Conservation (phyloP, 2,888 invertebrate genomes). For the Stramonita haemastoma region DNA sequence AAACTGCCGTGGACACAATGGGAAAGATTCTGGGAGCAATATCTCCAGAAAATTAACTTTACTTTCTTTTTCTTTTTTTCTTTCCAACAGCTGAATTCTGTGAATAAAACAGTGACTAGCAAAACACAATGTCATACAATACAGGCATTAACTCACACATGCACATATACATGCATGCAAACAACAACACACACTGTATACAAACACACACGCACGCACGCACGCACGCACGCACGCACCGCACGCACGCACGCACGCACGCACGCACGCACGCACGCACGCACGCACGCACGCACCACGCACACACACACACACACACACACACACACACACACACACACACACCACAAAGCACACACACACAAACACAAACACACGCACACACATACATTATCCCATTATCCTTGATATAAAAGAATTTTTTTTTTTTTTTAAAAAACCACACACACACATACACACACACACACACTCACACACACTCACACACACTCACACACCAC, state of each 20-base stretch:
- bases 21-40: too few relatives aligned
- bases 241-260: neutral
- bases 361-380: neutral
- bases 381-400: neutral
- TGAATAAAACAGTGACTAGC: too few relatives aligned
- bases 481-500: neutral
- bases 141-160: too few relatives aligned
- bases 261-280: neutral
- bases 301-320: constrained; percentile 6
- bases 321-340: neutral
- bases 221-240: too few relatives aligned
- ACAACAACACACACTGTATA: neutral
- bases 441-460: neutral
- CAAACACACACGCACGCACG: neutral
- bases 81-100: too few relatives aligned
- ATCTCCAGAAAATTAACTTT: too few relatives aligned
- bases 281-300: neutral
- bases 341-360: neutral
- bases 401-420: too few relatives aligned
- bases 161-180: too few relatives aligned
- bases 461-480: constrained; percentile 4
- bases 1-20: too few relatives aligned
- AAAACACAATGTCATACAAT: too few relatives aligned
- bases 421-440: too few relatives aligned
- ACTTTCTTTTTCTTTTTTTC: too few relatives aligned